Evolutionary conservation across 2,797 vertebrate species (phyloP).

Genomic region (Scolopax bukidnonensis): DNA sequence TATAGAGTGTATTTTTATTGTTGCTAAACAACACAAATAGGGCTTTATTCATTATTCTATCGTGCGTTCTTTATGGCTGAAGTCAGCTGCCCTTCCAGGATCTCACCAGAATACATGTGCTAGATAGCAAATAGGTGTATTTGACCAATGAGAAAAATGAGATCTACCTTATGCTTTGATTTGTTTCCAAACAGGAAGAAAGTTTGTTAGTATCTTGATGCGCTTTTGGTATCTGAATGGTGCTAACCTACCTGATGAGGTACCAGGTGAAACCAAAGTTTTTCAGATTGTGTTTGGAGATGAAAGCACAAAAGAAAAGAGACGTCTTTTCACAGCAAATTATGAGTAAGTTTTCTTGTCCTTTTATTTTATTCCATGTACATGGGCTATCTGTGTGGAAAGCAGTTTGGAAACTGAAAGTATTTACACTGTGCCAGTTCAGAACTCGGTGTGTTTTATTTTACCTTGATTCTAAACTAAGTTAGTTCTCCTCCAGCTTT

Average conservation of each 20-base stretch:
- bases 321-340: conserved; percentile 88
- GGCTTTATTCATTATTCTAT: background rate
- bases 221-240: conserved; percentile 94
- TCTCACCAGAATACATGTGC: background rate
- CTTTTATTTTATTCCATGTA: background rate
- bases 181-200: conserved; percentile 83
- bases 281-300: conserved; percentile 84
- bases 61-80: background rate
- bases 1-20: background rate
- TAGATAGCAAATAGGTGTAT: background rate
- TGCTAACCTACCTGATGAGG: conserved; percentile 82
- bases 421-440: background rate
- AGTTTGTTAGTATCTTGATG: conserved; percentile 95
- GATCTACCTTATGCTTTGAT: conserved; percentile 17
- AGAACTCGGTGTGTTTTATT: background rate
- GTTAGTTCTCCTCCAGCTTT: background rate
- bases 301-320: conserved; percentile 80
- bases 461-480: background rate
- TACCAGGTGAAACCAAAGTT: conserved; percentile 80
- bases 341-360: conserved; percentile 87
- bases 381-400: background rate
- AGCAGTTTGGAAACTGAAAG: background rate
- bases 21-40: background rate
- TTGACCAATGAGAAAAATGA: background rate
- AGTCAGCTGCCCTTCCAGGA: background rate